Evolutionary conservation across 2,888 invertebrate species (phyloP), one percentile per base, ranked within the genome.

Genomic region (Atethmia centrago): DNA sequence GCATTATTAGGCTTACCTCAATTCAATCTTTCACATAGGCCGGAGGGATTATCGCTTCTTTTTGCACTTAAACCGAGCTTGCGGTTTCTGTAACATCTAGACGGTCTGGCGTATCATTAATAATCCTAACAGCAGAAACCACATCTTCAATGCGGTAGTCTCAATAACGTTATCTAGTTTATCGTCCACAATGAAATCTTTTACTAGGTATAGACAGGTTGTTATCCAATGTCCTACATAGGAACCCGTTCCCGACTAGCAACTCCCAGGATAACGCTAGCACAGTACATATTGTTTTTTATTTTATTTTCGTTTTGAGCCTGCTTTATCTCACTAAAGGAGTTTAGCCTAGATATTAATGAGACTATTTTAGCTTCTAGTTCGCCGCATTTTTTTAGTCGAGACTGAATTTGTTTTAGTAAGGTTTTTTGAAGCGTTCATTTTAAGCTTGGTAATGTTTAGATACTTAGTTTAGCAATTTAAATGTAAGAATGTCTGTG

Each of bases 341-440:
- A 83, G 49, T 68, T 71, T 71, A 71, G 51, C 65, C 68, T 14
- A 78, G 65, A 70, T 83, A 82, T 79, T 78, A 83, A 66, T 79
- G 62, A 71, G 56, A 78, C 64, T 82, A 67, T 59, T 77, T 62
- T 62, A 82, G 45, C n/a, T 62, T 66, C 56, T 76, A 76, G 59
- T 47, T 62, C 0, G 51, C n/a, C 40, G 59, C 42, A 36, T n/a
- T 66, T 68, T 36, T 79, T 66, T 51, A 14, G 31, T 31, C 0
- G 7, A 0, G 10, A 8, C 31, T 74, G 51, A 63, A 63, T 74
- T 66, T 62, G n/a, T 81, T 45, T 47, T 51, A 36, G 45, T 21
- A n/a, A 47, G 5, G 21, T 28, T 66, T 58, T 61, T 16, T 61
- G 36, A 53, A 71, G 73, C 25, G 9, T 25, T 53, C 2, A 25